A percentile compares a stretch with the other conserved stretches of the same genome.
Conservation (phyloP, 2,113 vertebrate species). For the Lanius collurio region DNA sequence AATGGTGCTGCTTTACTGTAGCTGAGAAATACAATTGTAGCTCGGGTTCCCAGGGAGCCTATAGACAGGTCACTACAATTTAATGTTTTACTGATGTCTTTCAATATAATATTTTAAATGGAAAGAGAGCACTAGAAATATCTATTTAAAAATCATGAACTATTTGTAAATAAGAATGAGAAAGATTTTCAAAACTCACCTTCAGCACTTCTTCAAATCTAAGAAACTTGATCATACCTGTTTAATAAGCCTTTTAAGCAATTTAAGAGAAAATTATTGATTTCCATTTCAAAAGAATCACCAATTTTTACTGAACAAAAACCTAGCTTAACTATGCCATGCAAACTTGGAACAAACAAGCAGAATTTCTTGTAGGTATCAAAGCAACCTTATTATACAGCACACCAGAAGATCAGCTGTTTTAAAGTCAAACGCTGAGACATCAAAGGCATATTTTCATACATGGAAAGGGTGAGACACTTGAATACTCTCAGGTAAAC, state of each 20-base stretch:
- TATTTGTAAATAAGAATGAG: not conserved
- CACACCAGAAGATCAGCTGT: not conserved
- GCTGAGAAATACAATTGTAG: not conserved
- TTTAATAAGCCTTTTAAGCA: not conserved
- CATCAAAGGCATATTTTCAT: not conserved
- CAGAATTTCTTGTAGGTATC: not conserved
- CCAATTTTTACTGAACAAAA: not conserved
- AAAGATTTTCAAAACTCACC: not conserved
- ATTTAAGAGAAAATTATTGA: not conserved
- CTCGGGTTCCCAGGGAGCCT: not conserved
- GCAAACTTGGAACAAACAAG: not conserved
- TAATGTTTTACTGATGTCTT: not conserved
- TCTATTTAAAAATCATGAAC: not conserved
- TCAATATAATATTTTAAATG: not conserved
- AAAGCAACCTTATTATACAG: conserved; percentile 20
- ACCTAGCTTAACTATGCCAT: not conserved
- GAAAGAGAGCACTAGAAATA: not conserved
- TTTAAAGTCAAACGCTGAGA: not conserved
- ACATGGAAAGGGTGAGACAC: not conserved
- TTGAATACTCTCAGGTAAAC: conserved; percentile 1
- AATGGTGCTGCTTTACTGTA: not conserved
- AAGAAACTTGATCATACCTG: not conserved
- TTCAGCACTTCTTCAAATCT: not conserved
- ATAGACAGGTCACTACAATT: not conserved
- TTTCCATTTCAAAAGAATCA: not conserved